These are phyloP conservation scores for Heliconius melpomene DNA, from an alignment of 1,140 invertebrate genomes.

Conservation along the genomic window DNA sequence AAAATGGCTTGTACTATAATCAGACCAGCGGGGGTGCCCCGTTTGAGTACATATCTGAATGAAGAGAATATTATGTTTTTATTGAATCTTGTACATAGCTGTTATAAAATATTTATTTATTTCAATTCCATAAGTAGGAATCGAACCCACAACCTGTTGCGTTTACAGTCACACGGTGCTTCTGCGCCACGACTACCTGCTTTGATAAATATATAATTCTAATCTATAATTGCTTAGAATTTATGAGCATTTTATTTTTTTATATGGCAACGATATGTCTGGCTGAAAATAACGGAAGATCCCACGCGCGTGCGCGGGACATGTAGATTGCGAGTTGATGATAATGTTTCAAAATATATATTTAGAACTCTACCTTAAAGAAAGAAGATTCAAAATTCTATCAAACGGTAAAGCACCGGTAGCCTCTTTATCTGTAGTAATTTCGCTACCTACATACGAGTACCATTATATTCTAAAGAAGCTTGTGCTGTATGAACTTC, in stretches of 20 bases:
- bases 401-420: slow-evolving; percentile 25
- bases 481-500: slow-evolving; percentile 27
- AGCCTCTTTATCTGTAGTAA: slow-evolving; percentile 43
- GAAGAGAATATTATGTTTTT: too few species aligned
- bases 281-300: slow-evolving; percentile 46
- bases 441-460: slow-evolving; percentile 40
- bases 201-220: too few species aligned
- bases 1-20: too few species aligned
- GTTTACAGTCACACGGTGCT: too few species aligned
- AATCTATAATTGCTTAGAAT: too few species aligned
- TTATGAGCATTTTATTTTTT: not conserved
- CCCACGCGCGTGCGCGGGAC: slow-evolving; percentile 50
- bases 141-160: too few species aligned
- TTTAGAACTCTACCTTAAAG: slow-evolving; percentile 8
- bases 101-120: too few species aligned
- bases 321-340: slow-evolving; percentile 48
- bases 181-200: too few species aligned
- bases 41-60: too few species aligned
- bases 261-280: slow-evolving; percentile 28
- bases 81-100: too few species aligned
- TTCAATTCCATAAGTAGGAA: too few species aligned
- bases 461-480: slow-evolving; percentile 28
- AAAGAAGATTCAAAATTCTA: slow-evolving; percentile 25
- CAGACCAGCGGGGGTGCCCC: too few species aligned
- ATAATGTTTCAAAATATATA: slow-evolving; percentile 31